Evolutionary conservation across 1,140 invertebrate genomes (phyloP).

Genomic region (Phthorimaea operculella): DNA sequence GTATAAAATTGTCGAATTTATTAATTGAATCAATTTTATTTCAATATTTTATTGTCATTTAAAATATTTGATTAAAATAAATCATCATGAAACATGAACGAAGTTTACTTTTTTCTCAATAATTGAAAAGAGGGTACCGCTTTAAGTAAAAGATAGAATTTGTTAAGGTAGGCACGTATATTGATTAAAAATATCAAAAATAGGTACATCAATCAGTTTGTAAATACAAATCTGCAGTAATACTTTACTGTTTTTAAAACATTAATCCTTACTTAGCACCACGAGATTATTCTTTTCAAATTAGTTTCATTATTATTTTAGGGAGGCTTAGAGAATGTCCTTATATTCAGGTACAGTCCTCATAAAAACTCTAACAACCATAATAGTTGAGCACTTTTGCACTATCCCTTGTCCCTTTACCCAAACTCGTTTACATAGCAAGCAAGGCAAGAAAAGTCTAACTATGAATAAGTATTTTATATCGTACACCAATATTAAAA

Average conservation of each 20-base stretch:
- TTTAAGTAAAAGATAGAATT: not conserved
- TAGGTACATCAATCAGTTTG: not conserved
- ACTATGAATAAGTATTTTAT: no score
- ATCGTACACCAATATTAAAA: no score
- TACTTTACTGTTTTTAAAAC: not conserved
- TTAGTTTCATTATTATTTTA: not conserved
- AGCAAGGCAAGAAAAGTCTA: slow-evolving; percentile 41
- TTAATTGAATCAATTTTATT: slow-evolving; percentile 23
- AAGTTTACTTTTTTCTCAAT: no score
- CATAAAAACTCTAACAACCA: slow-evolving; percentile 17
- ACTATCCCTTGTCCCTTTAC: slow-evolving; percentile 25
- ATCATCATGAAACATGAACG: no score
- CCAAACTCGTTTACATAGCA: slow-evolving; percentile 44
- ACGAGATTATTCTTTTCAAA: slow-evolving; percentile 5
- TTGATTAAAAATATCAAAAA: slow-evolving; percentile 8
- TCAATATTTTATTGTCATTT: not conserved
- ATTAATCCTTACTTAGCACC: slow-evolving; percentile 24
- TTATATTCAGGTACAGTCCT: not conserved
- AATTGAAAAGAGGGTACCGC: no score
- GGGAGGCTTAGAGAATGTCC: slow-evolving; percentile 2
- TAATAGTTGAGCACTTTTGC: slow-evolving; percentile 32
- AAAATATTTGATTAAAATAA: not conserved
- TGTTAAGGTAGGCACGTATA: slow-evolving; percentile 6
- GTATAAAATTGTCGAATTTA: slow-evolving; percentile 36
- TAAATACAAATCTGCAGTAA: slow-evolving; percentile 6